Evolutionary conservation across 2,113 vertebrate genomes (phyloP), one percentile per base, ranked within the genome.

Genomic region (Muscicapa adusta): DNA sequence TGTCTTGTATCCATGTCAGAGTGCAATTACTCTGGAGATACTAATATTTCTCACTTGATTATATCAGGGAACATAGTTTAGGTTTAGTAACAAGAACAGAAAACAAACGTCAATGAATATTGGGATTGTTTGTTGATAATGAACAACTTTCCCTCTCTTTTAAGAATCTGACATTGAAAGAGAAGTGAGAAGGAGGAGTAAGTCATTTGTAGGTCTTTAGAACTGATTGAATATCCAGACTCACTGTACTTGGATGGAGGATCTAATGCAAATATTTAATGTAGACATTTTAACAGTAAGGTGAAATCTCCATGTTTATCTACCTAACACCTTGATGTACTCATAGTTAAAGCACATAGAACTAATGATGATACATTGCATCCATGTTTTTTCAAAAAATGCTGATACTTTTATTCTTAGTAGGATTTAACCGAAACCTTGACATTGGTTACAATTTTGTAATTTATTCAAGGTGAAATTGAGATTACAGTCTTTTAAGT

Each of bases 161-260:
- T 43, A 42, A 97, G 81, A 92, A 76, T 57, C 24, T 91, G 66
- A 82, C 54, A 81, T 48, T 6, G 47, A 96, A 95, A 97, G 76
- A 85, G 29, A 88, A 79, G 29, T 62, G 18, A 45, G 23, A 76
- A 75, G 93, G 76, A 71, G 91, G 93, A 96, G 74, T 43, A 94
- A 94, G 77, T 38, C 1, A 6, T 76, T 65, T 83, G 19, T 33
- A 33, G 7, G 20, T 33, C 42, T 86, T 54, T 54, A 33, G 14
- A 80, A 29, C 9, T 42, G 14, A 34, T 22, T 40, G 34, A 87
- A 62, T 74, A 77, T 17, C 8, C 31, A 24, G 10, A 66, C 2
- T 67, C 9, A 18, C 3, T 62, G 14, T 66, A 56, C 7, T 58
- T 36, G 53, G 5, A 33, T 71, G 29, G 33, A 67, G 9, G 11